phyloP scores from a whole-genome alignment of 1,140 invertebrate genomes.

The Leptopilina boulardi region DNA sequence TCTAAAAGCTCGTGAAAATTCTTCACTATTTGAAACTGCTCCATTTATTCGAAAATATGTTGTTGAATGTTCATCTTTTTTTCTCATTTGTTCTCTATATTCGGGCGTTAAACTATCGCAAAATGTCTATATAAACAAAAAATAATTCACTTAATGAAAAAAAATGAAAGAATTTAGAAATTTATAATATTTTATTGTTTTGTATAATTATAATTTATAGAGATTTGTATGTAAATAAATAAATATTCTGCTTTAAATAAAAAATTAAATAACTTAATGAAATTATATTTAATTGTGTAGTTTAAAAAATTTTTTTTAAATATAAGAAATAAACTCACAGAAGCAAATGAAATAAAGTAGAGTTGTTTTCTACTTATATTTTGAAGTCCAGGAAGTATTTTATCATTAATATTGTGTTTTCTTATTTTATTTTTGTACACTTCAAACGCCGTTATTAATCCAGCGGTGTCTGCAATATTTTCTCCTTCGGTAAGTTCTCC shows the following conservation, averaged over 20 bases:
- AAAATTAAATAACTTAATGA: too few relatives aligned
- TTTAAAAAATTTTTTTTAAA: not conserved
- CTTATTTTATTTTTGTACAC: constrained; percentile 35
- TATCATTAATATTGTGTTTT: constrained; percentile 22
- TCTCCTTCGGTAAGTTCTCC: constrained; percentile 37
- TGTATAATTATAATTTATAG: too few relatives aligned
- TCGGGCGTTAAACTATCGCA: not conserved
- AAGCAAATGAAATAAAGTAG: constrained; percentile 45
- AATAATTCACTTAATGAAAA: too few relatives aligned
- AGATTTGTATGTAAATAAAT: too few relatives aligned
- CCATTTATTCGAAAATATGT: constrained; percentile 2
- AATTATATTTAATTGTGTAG: too few relatives aligned
- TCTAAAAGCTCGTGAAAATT: not conserved
- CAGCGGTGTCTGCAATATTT: constrained; percentile 39
- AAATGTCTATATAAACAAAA: not conserved
- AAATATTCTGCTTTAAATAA: too few relatives aligned
- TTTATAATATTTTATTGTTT: not conserved
- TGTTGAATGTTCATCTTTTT: not conserved
- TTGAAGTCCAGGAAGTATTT: constrained; percentile 42
- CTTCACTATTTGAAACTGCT: constrained; percentile 3
- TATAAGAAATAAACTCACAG: constrained; percentile 33
- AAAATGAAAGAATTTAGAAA: too few relatives aligned
- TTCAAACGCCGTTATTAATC: constrained; percentile 35
- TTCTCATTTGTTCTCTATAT: not conserved
- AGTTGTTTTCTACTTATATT: constrained; percentile 38